Base-by-base conservation (phyloP, 64 coral and sea anemone genomes). In the Acropora yongei region DNA sequence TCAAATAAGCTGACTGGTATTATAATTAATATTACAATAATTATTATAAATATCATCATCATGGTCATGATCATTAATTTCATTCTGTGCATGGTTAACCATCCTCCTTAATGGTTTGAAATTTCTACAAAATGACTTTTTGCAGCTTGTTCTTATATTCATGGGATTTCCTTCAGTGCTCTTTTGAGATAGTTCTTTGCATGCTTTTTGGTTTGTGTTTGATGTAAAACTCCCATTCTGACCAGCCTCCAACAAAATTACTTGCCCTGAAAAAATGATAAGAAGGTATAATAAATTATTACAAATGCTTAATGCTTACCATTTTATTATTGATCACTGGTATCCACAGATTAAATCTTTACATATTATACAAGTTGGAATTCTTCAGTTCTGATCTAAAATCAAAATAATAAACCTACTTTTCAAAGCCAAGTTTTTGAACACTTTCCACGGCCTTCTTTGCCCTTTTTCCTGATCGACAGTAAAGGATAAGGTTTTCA, bases 401-500 rank as follows among this genome's bases (percentile, higher is more conserved):
- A n/a, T n/a, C 17, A 71, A 71, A 20, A 71, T 20, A 5, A 67
- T 44, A 14, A 69, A 84, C 95, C 44, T 88, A 94, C 95, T 74
- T 97, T 75, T 88, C 90, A 63, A 81, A 97, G 73, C 95, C 95
- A 44, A 97, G 84, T 44, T 82, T 65, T 43, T 80, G 48, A 10
- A 97, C 95, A 3, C 75, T 75, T 60, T 94, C 91, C 39, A 97
- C 20, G 46, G 95, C 95, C 40, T 78, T 79, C 78, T 88, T 84
- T 11, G 92, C 93, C 51, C 95, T 90, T 41, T 80, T 68, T n/a
- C 95, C 95, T 12, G 92, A 89, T 19, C 94, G 93, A 75, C 95
- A 97, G 49, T 97, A 92, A 50, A 97, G 94, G 41, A 97, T 93
- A 13, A 97, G 90, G 49, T 97, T 94, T 72, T 79, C 90, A 82